Evolutionary conservation across 2,797 vertebrate genomes (phyloP).

Genomic region (Yasuhikotakia modesta): DNA sequence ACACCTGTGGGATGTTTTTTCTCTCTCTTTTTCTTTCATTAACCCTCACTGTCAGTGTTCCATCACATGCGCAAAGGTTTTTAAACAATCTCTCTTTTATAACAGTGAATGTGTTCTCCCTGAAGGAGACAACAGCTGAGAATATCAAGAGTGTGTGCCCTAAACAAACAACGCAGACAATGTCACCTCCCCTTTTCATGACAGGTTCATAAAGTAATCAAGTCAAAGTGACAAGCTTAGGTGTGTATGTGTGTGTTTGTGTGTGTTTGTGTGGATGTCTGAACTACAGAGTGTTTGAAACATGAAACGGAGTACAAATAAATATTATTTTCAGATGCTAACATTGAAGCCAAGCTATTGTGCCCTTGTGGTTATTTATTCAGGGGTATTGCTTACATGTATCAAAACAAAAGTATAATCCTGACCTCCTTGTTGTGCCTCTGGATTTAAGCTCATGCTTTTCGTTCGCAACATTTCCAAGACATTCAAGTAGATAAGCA

Average conservation of each 20-base stretch:
- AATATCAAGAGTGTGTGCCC: constrained; percentile 37
- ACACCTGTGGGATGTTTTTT: constrained; percentile 65
- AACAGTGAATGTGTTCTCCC: constrained; percentile 65
- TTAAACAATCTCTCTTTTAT: constrained; percentile 39
- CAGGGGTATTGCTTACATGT: constrained; percentile 56
- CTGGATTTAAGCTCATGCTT: constrained; percentile 29
- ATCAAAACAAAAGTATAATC: constrained; percentile 49
- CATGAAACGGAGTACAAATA: constrained; percentile 36
- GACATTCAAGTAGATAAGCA: constrained; percentile 63
- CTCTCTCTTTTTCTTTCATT: constrained; percentile 56
- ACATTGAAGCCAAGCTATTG: constrained; percentile 54
- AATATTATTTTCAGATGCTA: constrained; percentile 56
- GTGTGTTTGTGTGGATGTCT: background rate
- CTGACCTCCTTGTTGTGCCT: constrained; percentile 31
- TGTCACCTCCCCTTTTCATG: constrained; percentile 32
- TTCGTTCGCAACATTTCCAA: constrained; percentile 75
- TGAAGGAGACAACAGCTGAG: constrained; percentile 62
- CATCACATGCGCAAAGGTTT: constrained; percentile 36
- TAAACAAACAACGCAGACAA: constrained; percentile 59
- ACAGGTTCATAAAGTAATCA: constrained; percentile 60
- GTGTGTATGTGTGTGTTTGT: background rate
- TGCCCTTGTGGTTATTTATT: constrained; percentile 55
- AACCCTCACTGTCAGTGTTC: background rate
- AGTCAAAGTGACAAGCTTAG: constrained; percentile 26
- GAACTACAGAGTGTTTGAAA: constrained; percentile 44